Base-by-base conservation (phyloP, 2,888 invertebrate species). In the Sylvicola cinctus region DNA sequence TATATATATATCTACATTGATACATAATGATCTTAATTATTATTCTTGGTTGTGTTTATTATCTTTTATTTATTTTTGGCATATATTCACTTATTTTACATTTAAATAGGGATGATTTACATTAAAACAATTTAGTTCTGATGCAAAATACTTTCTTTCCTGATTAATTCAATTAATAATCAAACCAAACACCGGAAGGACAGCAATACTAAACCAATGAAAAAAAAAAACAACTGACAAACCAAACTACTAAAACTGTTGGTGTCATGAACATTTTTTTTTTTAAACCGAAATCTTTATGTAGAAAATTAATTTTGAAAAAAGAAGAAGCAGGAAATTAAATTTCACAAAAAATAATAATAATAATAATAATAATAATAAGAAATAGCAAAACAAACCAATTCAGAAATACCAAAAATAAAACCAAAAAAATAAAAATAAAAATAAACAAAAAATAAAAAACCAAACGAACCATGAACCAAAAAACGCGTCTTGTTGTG, bases 141-240 rank as follows among this genome's bases (percentile, higher is more conserved):
- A n/a, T n/a, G n/a, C n/a, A n/a, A n/a, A n/a, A n/a, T n/a, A n/a
- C n/a, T n/a, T n/a, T n/a, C n/a, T n/a, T n/a, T n/a, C n/a, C n/a
- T n/a, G n/a, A n/a, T n/a, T n/a, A n/a, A n/a, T n/a, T n/a, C n/a
- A n/a, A n/a, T n/a, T n/a, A n/a, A n/a, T n/a, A 16, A 40, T 36
- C 31, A 34, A 31, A 39, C 35, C 36, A 38, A 41, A 31, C 31
- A 31, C 37, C 39, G 34, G 36, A 31, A 39, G 34, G 31, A 15
- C 25, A 11, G 32, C 17, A 36, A 33, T 20, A 11, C 12, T 15
- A 16, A 33, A 37, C 35, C 27, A 39, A 13, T 8, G 34, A 32
- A n/a, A 28, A 33, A 36, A n/a, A n/a, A n/a, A n/a, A n/a, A n/a
- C n/a, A n/a, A n/a, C n/a, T 14, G n/a, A 32, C 28, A 27, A 17